phyloP scores from a whole-genome alignment of 2,113 vertebrate species.

The Salminus brasiliensis region DNA sequence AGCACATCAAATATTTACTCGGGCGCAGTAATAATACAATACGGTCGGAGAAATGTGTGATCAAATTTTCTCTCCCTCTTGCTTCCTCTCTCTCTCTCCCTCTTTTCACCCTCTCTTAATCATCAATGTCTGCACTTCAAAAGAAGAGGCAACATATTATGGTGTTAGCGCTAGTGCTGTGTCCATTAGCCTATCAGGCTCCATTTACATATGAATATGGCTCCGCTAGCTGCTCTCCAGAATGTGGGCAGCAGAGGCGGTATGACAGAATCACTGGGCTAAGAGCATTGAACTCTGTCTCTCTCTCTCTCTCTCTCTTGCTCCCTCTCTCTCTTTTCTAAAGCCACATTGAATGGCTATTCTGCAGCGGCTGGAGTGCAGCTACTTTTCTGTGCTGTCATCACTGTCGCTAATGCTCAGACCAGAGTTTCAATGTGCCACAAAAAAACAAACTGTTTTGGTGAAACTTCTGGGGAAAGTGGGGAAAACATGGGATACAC shows the following conservation, averaged over 20 bases:
- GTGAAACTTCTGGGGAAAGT: not conserved
- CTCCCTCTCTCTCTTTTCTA: constrained; percentile 13
- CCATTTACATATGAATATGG: constrained; percentile 50
- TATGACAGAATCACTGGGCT: constrained; percentile 37
- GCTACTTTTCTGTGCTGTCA: not conserved
- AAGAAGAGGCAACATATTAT: constrained; percentile 41
- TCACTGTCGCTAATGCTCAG: not conserved
- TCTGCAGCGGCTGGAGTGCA: not conserved
- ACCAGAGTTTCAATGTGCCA: not conserved
- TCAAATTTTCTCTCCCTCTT: constrained; percentile 23
- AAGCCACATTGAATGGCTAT: not conserved
- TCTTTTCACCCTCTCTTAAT: constrained; percentile 22
- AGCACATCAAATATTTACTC: constrained; percentile 31
- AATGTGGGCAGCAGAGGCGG: constrained; percentile 41
- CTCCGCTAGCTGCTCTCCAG: constrained; percentile 16
- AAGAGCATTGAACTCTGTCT: constrained; percentile 20
- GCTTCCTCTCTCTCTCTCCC: not conserved
- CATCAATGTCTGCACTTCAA: constrained; percentile 41
- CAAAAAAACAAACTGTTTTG: not conserved
- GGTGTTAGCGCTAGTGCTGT: constrained; percentile 35
- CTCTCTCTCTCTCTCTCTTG: constrained; percentile 23
- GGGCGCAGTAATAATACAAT: constrained; percentile 10
- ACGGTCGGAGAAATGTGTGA: not conserved
- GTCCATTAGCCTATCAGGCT: constrained; percentile 36
- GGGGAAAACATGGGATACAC: too few relatives aligned